Base-by-base conservation (phyloP, 2,797 vertebrate genomes). In the Euthynnus affinis region DNA sequence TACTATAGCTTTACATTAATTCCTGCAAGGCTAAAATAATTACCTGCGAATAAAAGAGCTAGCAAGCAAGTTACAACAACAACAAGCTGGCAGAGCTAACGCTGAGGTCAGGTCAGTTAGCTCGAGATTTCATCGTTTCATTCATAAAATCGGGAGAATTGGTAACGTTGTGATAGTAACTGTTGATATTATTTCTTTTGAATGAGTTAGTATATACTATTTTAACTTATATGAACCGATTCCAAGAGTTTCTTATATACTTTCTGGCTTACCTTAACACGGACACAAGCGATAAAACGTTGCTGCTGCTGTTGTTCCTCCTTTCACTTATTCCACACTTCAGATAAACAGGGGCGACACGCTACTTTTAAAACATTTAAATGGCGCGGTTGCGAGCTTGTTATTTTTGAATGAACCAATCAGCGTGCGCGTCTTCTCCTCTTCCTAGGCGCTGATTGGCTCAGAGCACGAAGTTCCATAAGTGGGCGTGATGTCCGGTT, bases 391-490 rank as follows among this genome's bases (percentile, higher is more conserved):
- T 59, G 58, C 29, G 42, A 70, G 27, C 55, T 1, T 75, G 89
- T 69, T 84, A 81, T 76, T 91, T 96, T 96, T 78, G 87, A 96
- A 96, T 51, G 0, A 79, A 29, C 96, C 95, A 96, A 94, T 96
- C 84, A 79, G 66, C 32, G 76, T 5, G 4, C 40, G 20, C 15
- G 12, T 42, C 44, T 27, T 0, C 17, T 5, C 15, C n/a, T 5
- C 18, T 12, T 75, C 15, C 82, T 71, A 7, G 1, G n/a, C 13
- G 55, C 55, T 74, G 89, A 96, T 95, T 95, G 95, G 96, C 52
- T 74, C 0, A 68, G 2, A 61, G 22, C 0, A 4, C 2, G 2
- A 3, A 1, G 20, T 32, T 17, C 8, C 13, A 0, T 9, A 75
- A 58, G 1, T 55, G 77, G 93, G 89, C 59, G 91, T 73, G 68